A percentile compares a stretch with the other conserved stretches of the same genome.
phyloP scores from a whole-genome alignment of 2,888 invertebrate genomes.

The Amblyjoppa fuscipennis region DNA sequence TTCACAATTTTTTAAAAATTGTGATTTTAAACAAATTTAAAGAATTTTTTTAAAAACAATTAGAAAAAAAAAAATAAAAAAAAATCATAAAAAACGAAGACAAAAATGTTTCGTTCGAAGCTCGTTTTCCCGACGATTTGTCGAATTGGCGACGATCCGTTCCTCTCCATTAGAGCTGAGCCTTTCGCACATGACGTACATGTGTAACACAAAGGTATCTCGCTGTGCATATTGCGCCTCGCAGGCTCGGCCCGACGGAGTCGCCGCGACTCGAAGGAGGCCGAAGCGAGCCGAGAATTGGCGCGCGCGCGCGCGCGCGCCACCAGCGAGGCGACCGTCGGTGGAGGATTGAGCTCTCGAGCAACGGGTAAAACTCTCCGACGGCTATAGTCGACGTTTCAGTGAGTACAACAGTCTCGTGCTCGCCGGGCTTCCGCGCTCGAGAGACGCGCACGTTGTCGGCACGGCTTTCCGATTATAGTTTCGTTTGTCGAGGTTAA shows the following conservation, averaged over 20 bases:
- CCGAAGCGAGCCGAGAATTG: constrained; percentile 24
- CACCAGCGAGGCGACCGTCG: constrained; percentile 13
- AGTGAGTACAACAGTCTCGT: constrained; percentile 41
- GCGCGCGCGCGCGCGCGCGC: constrained; percentile 10
- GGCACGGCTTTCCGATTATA: neutral
- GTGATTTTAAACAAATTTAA: too few relatives aligned
- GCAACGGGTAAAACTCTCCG: constrained; percentile 29
- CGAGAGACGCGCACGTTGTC: constrained; percentile 30
- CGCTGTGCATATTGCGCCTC: neutral
- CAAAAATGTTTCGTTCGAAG: too few relatives aligned
- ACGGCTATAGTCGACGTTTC: constrained; percentile 58
- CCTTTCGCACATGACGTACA: constrained; percentile 5
- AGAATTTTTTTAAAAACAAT: too few relatives aligned
- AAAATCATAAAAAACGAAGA: too few relatives aligned
- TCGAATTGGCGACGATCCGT: neutral
- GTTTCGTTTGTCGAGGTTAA: neutral
- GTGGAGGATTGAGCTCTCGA: constrained; percentile 15
- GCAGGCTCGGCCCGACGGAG: too few relatives aligned
- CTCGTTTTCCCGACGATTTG: neutral
- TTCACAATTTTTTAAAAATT: too few relatives aligned
- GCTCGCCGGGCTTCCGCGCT: constrained; percentile 51
- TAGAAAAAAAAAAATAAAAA: too few relatives aligned
- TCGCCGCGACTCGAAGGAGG: neutral
- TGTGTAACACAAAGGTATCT: neutral
- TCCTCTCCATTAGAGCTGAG: neutral